Conservation (phyloP, 2,113 vertebrate genomes). For the Serilophus lunatus region DNA sequence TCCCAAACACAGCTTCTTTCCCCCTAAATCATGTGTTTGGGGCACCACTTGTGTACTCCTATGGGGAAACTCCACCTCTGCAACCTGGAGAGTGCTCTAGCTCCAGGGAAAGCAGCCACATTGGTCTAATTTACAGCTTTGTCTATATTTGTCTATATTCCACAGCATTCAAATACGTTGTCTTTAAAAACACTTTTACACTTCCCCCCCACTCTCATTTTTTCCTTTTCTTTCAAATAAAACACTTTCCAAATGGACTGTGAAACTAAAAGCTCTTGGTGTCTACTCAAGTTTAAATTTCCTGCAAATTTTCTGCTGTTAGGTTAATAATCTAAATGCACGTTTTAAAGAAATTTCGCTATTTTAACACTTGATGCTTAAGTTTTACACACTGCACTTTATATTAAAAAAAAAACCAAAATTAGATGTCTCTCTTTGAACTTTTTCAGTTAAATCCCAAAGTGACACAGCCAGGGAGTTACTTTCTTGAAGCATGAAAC, state of each 20-base stretch:
- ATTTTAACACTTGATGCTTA: not conserved
- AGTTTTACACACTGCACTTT: not conserved
- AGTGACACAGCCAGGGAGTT: not conserved
- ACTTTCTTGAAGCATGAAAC: slow-evolving; percentile 1
- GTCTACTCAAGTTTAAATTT: not conserved
- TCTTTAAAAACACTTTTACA: not conserved
- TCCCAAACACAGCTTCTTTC: not conserved
- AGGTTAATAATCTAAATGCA: not conserved
- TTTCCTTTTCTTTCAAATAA: not conserved
- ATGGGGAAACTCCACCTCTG: not conserved
- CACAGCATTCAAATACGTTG: not conserved
- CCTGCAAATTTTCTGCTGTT: not conserved
- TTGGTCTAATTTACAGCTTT: not conserved
- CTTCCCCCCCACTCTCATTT: fast-evolving
- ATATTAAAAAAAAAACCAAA: not conserved
- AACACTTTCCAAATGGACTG: not conserved
- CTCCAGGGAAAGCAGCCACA: not conserved
- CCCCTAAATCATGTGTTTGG: not conserved
- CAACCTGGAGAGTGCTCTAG: not conserved
- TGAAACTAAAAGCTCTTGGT: not conserved
- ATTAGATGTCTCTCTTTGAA: not conserved
- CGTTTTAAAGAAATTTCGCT: not conserved
- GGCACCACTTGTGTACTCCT: not conserved
- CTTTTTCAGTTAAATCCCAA: not conserved
- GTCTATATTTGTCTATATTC: not conserved